Conservation (phyloP, 2,797 vertebrate genomes). For the Mus spretus region DNA sequence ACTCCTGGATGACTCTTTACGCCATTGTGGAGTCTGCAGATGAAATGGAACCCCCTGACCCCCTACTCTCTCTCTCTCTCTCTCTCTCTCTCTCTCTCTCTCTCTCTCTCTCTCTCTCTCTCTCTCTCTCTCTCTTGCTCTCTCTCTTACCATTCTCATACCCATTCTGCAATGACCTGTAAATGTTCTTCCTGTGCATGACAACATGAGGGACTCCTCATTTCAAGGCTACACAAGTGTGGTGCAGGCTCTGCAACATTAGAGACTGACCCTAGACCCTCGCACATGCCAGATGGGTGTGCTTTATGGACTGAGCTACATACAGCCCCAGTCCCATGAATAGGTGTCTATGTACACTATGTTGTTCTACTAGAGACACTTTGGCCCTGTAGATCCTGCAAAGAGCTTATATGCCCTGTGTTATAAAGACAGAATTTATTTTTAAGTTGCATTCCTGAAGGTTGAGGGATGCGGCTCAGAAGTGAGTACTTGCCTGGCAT, state of each 20-base stretch:
- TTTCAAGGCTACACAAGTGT: neutral
- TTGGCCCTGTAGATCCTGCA: neutral
- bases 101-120: too few relatives aligned
- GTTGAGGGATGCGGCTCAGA: neutral
- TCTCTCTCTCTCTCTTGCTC: neutral
- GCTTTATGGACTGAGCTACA: neutral
- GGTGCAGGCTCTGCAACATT: neutral
- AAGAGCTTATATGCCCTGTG: neutral
- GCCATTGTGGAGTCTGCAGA: neutral
- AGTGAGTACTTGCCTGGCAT: neutral
- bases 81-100: neutral
- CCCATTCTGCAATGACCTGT: rapidly evolving
- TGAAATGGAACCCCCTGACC: neutral
- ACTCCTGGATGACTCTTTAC: neutral
- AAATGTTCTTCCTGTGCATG: neutral
- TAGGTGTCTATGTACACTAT: neutral
- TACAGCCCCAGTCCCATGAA: neutral
- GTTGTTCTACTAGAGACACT: neutral
- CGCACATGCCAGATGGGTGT: neutral
- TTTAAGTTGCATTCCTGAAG: neutral
- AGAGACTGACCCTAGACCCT: neutral
- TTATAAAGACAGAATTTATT: neutral
- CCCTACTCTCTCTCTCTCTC: neutral
- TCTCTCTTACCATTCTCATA: neutral
- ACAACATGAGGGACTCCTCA: neutral